Evolutionary conservation across 2,113 vertebrate genomes (phyloP), one percentile per base, ranked within the genome.

Genomic region (Protobothrops mucrosquamatus): DNA sequence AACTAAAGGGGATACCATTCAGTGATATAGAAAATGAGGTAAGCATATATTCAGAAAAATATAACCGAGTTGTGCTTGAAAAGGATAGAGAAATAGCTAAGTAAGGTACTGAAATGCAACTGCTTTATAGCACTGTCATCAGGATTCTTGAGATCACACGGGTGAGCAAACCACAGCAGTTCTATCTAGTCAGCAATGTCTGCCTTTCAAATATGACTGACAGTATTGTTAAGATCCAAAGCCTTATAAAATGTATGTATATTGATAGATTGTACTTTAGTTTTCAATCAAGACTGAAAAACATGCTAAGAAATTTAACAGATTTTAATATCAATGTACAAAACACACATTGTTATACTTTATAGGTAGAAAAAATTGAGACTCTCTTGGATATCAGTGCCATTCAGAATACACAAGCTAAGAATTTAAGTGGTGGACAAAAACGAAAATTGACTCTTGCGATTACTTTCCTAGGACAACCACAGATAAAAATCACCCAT

Each of bases 391-490:
- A 99, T 95, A 92, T 99, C 96, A 96, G 97, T 0, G 96, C 98
- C 39, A 97, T 98, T 90, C 98, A 97, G 97, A 94, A 98, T 0
- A 94, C 97, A 52, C 97, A 94, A n/a, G 98, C 98, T 0, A 96
- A 98, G 92, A 96, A 97, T 89, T 97, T 99, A 92, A 99, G 97
- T 12, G 97, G 97, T 86, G 98, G 98, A 81, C 98, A 99, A 59
- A 98, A 98, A 94, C 98, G 98, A 87, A 99, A 98, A 93, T 91
- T 99, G 2, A 98, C 98, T 0, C 97, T 99, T 94, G 99, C 98
- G 93, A 98, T 99, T 88, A 98, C 98, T 39, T 95, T 99, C 89
- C 97, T 99, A 7, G 98, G 99, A 85, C 98, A 99, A 56, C 98
- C 99, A 3, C 98, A 99, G 98, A 98, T 99, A 96, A 95, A 26